Evolutionary conservation across 2,797 vertebrate species (phyloP).

Genomic region (Huso huso): DNA sequence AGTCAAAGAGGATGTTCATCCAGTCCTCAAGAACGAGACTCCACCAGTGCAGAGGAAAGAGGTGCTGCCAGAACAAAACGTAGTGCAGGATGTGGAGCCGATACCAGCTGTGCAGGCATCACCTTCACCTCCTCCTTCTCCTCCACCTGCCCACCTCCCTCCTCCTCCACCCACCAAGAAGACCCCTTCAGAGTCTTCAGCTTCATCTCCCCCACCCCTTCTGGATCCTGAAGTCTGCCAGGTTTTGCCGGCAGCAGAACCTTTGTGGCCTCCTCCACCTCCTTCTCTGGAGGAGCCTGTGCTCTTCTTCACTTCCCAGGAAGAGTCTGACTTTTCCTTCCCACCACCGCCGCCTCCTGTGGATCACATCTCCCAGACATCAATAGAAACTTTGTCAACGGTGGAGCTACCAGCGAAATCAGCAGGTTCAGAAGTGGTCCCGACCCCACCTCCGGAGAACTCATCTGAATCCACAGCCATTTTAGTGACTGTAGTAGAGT

Average conservation of each 20-base stretch:
- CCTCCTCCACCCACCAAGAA: slow-evolving; percentile 74
- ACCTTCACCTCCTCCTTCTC: slow-evolving; percentile 63
- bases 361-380: slow-evolving; percentile 15
- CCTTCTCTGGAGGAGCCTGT: slow-evolving; percentile 70
- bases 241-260: slow-evolving; percentile 34
- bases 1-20: slow-evolving; percentile 17
- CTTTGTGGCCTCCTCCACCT: slow-evolving; percentile 81
- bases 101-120: slow-evolving; percentile 29
- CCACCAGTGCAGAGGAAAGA: slow-evolving; percentile 17
- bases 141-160: slow-evolving; percentile 78
- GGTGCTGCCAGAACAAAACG: too few relatives aligned
- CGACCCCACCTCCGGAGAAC: slow-evolving; percentile 22
- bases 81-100: background rate
- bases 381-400: slow-evolving; percentile 20
- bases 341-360: slow-evolving; percentile 62
- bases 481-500: too few relatives aligned
- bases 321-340: slow-evolving; percentile 67
- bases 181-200: slow-evolving; percentile 33
- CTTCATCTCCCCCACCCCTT: slow-evolving; percentile 19
- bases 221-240: slow-evolving; percentile 28
- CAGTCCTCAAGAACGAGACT: slow-evolving; percentile 5
- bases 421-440: slow-evolving; percentile 4
- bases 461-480: too few relatives aligned
- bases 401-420: slow-evolving; percentile 12
- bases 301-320: slow-evolving; percentile 73